Conservation (phyloP, 2,797 vertebrate genomes). For the Centropyge bicolor region DNA sequence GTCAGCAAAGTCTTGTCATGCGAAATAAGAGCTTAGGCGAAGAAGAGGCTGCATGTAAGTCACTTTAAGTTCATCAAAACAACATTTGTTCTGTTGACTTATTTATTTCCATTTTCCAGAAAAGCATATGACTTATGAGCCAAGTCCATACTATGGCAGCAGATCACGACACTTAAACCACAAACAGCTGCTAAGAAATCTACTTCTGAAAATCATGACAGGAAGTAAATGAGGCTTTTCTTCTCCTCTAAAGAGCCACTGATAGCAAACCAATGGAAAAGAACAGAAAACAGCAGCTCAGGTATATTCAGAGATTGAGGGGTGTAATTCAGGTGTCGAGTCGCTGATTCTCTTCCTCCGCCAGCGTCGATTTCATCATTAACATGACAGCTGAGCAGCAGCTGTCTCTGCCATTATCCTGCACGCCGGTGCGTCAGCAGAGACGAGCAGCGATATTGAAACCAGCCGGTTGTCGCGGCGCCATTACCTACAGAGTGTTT, state of each 20-base stretch:
- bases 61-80: conserved; percentile 75
- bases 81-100: conserved; percentile 81
- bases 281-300: not conserved
- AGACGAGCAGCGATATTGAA: conserved; percentile 41
- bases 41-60: conserved; percentile 59
- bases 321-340: not conserved
- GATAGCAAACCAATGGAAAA: not conserved
- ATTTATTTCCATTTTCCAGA: conserved; percentile 78
- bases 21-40: conserved; percentile 78
- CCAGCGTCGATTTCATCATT: conserved; percentile 43
- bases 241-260: not conserved
- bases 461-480: conserved; percentile 33
- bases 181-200: not conserved
- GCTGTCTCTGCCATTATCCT: conserved; percentile 30
- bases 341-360: not conserved
- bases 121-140: conserved; percentile 36
- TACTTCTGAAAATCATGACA: not conserved
- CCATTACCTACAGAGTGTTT: conserved; percentile 77
- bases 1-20: conserved; percentile 79
- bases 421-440: conserved; percentile 24
- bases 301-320: not conserved
- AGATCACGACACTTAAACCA: not conserved
- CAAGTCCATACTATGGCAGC: not conserved
- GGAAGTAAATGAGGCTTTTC: fast-evolving
- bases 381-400: conserved; percentile 50